Base-by-base conservation (phyloP, 1,140 invertebrate genomes). In the Zaprionus taronus region DNA sequence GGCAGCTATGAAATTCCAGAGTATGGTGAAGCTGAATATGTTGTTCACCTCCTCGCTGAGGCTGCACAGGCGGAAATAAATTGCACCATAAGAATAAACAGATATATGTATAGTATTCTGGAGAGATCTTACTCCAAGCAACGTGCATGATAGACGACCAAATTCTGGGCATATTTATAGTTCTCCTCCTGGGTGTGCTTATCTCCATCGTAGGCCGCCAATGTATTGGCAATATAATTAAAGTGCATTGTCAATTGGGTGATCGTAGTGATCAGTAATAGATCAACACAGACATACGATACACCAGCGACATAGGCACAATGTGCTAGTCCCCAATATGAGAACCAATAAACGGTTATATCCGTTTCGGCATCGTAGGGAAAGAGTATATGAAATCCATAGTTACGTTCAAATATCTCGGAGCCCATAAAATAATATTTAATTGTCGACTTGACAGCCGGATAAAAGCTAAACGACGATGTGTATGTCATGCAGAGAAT, bases 231-330 rank as follows among this genome's bases (percentile, higher is more conserved):
- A 55, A 91, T 67, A 4, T 87, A 87, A 26, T 74, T 91, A 4
- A 91, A 91, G 34, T 91, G 86, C 86, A 91, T 91, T 0, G 89
- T 91, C 72, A 91, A 28, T 61, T 91, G 86, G n/a, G 86, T 91
- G 15, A 91, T 85, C 31, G 80, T 83, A 0, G 80, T 83, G 41
- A 91, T 86, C 1, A 91, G 70, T 34, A 91, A 7, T 0, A 91
- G 70, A 60, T 91, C 86, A 9, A 83, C 86, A 14, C 86, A 86
- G 2, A 91, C 86, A 47, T 91, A 91, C n/a, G 87, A 91, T 0
- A 91, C 87, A 0, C 83, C 86, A n/a, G 86, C 86, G 2, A 91
- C 80, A 17, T 86, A 91, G 80, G 86, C 83, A 20, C 86, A 91
- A n/a, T 91, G 86, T 9, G 86, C 87, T 26, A 91, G 12, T 3